phyloP scores from a whole-genome alignment of 2,113 vertebrate species.

The Elephantulus edwardii region DNA sequence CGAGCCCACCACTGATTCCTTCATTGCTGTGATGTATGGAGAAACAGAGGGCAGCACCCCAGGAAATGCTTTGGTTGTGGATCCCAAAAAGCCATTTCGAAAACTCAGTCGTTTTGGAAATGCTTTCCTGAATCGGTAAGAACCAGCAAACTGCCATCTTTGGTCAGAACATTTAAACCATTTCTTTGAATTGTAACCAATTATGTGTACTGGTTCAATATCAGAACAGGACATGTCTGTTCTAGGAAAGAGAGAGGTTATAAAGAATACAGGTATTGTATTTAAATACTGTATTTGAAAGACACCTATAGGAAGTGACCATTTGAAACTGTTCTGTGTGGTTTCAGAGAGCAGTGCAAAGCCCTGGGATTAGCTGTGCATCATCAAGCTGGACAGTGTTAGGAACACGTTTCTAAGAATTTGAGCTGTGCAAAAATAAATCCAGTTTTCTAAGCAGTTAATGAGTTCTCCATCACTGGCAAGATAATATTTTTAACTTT shows the following conservation, averaged over 20 bases:
- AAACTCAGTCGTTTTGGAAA: slow-evolving; percentile 97
- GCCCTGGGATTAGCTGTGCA: neutral
- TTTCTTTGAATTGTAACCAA: slow-evolving; percentile 21
- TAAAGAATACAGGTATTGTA: neutral
- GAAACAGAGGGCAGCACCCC: slow-evolving; percentile 93
- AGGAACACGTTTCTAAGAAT: slow-evolving; percentile 9
- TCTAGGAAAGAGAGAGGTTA: neutral
- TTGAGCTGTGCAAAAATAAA: neutral
- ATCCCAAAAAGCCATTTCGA: slow-evolving; percentile 96
- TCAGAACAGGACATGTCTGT: neutral
- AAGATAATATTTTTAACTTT: no score
- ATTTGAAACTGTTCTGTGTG: neutral
- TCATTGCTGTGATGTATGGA: slow-evolving; percentile 97
- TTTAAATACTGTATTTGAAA: neutral
- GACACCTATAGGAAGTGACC: neutral
- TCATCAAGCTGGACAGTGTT: neutral
- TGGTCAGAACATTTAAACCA: neutral
- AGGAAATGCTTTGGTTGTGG: slow-evolving; percentile 96
- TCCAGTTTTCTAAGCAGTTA: neutral
- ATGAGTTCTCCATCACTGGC: neutral
- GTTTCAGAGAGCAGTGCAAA: neutral
- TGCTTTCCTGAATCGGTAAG: slow-evolving; percentile 95
- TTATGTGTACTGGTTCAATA: neutral
- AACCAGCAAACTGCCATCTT: neutral
- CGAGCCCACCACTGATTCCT: slow-evolving; percentile 97